Base-by-base conservation (phyloP, 2,888 invertebrate species). In the Dichetophora obliterata region DNA sequence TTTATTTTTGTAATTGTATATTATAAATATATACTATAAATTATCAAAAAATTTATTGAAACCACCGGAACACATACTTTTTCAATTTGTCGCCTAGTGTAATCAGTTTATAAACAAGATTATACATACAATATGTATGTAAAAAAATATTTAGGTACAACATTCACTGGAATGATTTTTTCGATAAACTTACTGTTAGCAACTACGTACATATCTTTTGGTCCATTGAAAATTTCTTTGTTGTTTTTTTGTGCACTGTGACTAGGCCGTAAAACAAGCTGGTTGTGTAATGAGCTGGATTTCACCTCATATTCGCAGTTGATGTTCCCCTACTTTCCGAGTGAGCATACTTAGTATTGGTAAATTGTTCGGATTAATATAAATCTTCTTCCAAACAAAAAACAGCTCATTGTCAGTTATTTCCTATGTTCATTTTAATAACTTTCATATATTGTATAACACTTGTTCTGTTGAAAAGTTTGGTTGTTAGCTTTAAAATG, bases 211-310 rank as follows among this genome's bases (percentile, higher is more conserved):
- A n/a, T n/a, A 27, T 27, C 14, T 34, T 48, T 61, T 59, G 9
- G 11, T 24, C 22, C 24, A 34, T 19, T 11, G 68, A n/a, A 22
- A 16, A 11, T 43, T 43, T 22, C 3, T 34, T 22, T 43, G 37
- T 34, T 22, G 14, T 34, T 37, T 43, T 43, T 22, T 43, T 19
- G 19, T 66, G 66, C n/a, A 22, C 9, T 50, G 48, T 48, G 50
- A 9, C 27, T 48, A n/a, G 16, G 54, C 16, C 50, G 14, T 5
- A 48, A 19, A 61, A 37, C 61, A 27, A 31, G 68, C 19, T 73
- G 48, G 69, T 79, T 79, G 70, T 79, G 77, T 57, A 79, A 79
- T 73, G 22, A 75, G 75, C 77, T 70, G 5, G 73, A 75, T 77
- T 77, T 63, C 19, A 34, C 11, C 24, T 14, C 8, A 5, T 9